Conservation (phyloP, 2,797 vertebrate genomes). For the Enteromius radiatus region DNA sequence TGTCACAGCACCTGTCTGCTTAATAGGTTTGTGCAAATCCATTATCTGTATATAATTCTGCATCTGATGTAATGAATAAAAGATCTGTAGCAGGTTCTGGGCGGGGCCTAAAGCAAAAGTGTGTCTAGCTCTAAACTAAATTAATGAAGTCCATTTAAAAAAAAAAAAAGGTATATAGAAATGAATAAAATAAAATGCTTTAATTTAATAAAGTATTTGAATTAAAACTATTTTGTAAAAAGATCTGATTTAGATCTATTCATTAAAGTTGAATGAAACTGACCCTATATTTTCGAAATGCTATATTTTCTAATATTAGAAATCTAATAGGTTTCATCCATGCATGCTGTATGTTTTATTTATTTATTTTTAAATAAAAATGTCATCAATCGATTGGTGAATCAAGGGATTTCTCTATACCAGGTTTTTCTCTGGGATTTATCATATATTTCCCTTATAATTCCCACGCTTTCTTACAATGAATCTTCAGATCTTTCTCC, state of each 20-base stretch:
- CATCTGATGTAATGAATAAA: constrained; percentile 8
- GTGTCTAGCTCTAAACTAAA: background rate
- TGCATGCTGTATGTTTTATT: background rate
- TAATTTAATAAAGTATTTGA: background rate
- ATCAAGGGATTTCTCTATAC: background rate
- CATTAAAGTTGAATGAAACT: background rate
- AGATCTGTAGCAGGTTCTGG: background rate
- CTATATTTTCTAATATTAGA: background rate
- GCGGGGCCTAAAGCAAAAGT: background rate
- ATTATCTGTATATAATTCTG: constrained; percentile 16
- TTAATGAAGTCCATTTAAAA: background rate
- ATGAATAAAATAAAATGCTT: background rate
- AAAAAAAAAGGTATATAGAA: too few species aligned
- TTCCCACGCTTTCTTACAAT: background rate
- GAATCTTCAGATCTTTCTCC: background rate
- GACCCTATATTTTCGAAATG: background rate
- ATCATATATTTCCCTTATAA: background rate
- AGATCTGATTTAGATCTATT: background rate
- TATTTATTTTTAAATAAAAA: background rate
- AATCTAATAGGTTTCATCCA: background rate
- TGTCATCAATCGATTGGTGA: background rate
- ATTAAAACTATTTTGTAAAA: background rate
- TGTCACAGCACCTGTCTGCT: constrained; percentile 19
- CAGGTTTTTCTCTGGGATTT: background rate
- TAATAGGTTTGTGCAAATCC: constrained; percentile 20